Evolutionary conservation across 2,888 invertebrate species (phyloP), one percentile per base, ranked within the genome.

Genomic region (Matsumyia berberina): DNA sequence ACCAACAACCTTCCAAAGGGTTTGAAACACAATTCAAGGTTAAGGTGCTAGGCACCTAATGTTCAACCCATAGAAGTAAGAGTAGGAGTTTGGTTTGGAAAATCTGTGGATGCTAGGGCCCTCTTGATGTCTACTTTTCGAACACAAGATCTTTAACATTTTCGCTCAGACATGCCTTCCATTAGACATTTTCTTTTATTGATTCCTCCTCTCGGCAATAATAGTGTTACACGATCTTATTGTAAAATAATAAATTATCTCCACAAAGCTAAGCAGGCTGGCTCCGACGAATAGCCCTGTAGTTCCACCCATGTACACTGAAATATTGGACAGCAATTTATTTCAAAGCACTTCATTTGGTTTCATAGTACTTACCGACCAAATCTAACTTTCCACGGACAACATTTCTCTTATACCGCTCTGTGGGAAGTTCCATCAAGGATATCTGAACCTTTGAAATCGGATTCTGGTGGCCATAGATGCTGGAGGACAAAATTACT

Each of bases 381-480:
- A 96, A 92, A 92, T 96, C 96, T 85, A 96, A 90, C 76, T 94
- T 93, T 33, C 95, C 95, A 82, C 95, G 93, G 0, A 96, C 95
- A 5, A 96, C 94, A 88, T 95, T 96, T 79, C 96, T 93, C 87
- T 95, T 94, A 88, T 94, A 96, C 7, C 95, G 92, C 88, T 95
- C 94, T 11, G 94, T 94, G 0, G 96, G 96, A 62, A 95, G 90
- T 76, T 94, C 93, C 4, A 94, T 93, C 31, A 96, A 89, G 7
- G 93, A 93, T 57, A 96, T 92, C 86, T 94, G 93, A 0, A 96
- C 93, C 11, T 91, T 92, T 0, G 94, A 90, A 9, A 90, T 86
- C 0, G 91, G 88, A 70, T 82, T 88, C 60, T 89, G 87, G 42
- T 88, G 86, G 0, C 88, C 90, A 24, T 88, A 87, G 35, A 91